Conservation (phyloP, 1,140 invertebrate genomes). For the Temnothorax curvispinosus region DNA sequence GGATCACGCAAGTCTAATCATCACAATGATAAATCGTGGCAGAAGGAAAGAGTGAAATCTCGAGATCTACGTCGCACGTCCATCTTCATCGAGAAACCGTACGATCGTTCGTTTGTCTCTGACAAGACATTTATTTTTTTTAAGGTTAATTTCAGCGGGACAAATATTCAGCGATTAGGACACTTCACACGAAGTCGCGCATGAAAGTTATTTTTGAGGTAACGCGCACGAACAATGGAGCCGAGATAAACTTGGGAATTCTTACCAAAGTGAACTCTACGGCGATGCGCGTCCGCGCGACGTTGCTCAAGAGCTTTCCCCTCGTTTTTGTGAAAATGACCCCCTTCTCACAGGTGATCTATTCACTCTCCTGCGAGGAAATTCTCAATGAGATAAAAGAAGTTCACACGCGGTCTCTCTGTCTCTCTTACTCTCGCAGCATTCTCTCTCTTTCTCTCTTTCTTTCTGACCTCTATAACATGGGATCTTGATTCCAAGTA, state of each 20-base stretch:
- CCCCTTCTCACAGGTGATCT: constrained; percentile 24
- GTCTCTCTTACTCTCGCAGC: not conserved
- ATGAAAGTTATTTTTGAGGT: constrained; percentile 37
- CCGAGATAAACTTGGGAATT: constrained; percentile 44
- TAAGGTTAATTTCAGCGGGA: not conserved
- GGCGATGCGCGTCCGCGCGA: not conserved
- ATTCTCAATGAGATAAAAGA: constrained; percentile 55
- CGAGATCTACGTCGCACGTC: not conserved
- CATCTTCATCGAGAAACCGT: not conserved
- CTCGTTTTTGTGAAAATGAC: constrained; percentile 54
- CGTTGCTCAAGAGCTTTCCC: constrained; percentile 17
- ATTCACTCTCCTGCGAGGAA: constrained; percentile 52
- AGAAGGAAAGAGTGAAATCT: constrained; percentile 46
- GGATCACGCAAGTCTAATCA: constrained; percentile 45
- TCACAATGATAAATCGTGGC: constrained; percentile 50
- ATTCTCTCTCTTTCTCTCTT: not conserved
- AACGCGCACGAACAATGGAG: constrained; percentile 9
- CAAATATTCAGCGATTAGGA: constrained; percentile 24
- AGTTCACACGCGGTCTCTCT: constrained; percentile 59
- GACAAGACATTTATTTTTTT: not conserved
- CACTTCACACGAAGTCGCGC: constrained; percentile 30
- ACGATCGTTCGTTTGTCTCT: constrained; percentile 10
- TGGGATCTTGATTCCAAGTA: not conserved
- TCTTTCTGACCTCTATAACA: constrained; percentile 2
- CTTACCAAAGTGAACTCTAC: not conserved